These are phyloP conservation scores for Sardina pilchardus DNA, from an alignment of 2,113 vertebrate species.

Conservation along the genomic window DNA sequence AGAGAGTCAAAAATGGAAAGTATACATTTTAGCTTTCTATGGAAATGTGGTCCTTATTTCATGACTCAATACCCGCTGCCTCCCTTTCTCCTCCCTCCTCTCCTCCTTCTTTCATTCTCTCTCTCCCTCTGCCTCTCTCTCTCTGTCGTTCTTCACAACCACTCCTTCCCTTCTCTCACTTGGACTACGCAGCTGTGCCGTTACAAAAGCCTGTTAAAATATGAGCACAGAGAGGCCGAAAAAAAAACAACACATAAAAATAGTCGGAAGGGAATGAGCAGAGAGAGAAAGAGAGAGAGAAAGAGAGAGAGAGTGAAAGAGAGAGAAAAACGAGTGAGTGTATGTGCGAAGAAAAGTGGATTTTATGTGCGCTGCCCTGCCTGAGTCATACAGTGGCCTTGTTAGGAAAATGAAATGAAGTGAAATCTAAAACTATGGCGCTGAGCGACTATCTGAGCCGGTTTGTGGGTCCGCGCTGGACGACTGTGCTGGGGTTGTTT, in stretches of 20 bases:
- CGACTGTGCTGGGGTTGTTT: not conserved
- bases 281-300: not conserved
- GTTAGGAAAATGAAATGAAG: slow-evolving; percentile 39
- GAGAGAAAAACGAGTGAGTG: slow-evolving; percentile 25
- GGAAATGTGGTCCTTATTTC: slow-evolving; percentile 76
- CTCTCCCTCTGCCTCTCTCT: slow-evolving; percentile 27
- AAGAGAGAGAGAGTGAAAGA: not conserved
- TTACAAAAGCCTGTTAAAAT: slow-evolving; percentile 67
- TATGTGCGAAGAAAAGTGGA: slow-evolving; percentile 20
- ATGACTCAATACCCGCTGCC: slow-evolving; percentile 70
- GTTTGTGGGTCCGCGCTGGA: not conserved
- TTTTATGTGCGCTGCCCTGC: not conserved
- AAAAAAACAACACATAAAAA: slow-evolving; percentile 49
- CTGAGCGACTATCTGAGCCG: not conserved
- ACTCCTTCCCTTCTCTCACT: slow-evolving; percentile 19
- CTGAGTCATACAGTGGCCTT: slow-evolving; percentile 24
- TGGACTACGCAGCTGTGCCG: slow-evolving; percentile 57
- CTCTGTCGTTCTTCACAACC: slow-evolving; percentile 16
- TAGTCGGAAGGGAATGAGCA: slow-evolving; percentile 44
- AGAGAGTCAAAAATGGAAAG: slow-evolving; percentile 62
- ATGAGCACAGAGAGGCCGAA: slow-evolving; percentile 59
- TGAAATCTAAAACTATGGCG: slow-evolving; percentile 15
- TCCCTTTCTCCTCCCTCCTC: slow-evolving; percentile 42
- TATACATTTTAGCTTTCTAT: slow-evolving; percentile 61
- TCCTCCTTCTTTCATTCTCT: slow-evolving; percentile 42